Conservation (phyloP, 2,888 invertebrate genomes). For the Caenorhabditis doughertyi region DNA sequence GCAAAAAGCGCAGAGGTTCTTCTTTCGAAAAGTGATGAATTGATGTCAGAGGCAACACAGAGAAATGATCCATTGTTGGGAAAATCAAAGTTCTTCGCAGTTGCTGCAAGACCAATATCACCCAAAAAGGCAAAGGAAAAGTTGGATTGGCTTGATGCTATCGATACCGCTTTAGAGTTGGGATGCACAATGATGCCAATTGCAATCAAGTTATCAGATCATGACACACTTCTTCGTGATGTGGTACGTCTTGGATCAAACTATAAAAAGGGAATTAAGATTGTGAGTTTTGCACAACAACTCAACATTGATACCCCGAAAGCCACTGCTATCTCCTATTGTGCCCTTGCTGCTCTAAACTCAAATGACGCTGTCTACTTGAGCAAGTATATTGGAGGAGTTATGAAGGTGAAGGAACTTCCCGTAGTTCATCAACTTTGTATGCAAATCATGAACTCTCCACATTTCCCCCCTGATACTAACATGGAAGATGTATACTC, state of each 20-base stretch:
- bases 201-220: constrained; percentile 66
- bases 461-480: constrained; percentile 54
- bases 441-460: constrained; percentile 66
- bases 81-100: constrained; percentile 63
- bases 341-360: constrained; percentile 70
- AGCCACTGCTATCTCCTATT: constrained; percentile 69
- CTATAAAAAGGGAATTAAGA: constrained; percentile 70
- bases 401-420: constrained; percentile 69
- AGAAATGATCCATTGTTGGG: constrained; percentile 63
- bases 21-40: constrained; percentile 64
- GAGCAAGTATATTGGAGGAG: constrained; percentile 68
- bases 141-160: constrained; percentile 64
- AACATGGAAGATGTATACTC: constrained; percentile 72
- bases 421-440: constrained; percentile 73
- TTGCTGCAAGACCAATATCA: constrained; percentile 52
- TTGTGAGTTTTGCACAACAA: constrained; percentile 67
- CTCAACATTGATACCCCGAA: constrained; percentile 72
- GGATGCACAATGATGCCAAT: constrained; percentile 70
- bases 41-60: constrained; percentile 65
- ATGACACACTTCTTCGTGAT: constrained; percentile 66
- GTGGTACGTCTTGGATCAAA: constrained; percentile 66
- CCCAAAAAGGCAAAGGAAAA: constrained; percentile 59
- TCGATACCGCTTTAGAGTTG: constrained; percentile 68
- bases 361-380: constrained; percentile 65
- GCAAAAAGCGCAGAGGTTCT: constrained; percentile 65